Percentiles rank a stretch among this genome's conserved stretches.
phyloP scores from a whole-genome alignment of 2,797 vertebrate genomes.

The Pterois miles region DNA sequence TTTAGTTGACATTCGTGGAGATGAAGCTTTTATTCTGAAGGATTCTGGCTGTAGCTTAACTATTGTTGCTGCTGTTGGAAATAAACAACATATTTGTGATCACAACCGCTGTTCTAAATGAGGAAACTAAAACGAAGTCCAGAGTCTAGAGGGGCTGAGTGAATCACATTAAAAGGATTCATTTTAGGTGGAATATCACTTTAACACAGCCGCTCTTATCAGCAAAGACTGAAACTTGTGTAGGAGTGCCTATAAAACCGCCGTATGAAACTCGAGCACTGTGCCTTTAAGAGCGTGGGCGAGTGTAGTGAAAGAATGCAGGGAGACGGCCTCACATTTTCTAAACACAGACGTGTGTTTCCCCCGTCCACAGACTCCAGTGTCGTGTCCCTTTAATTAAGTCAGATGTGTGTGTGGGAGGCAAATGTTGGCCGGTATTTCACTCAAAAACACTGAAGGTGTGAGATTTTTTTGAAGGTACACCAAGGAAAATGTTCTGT shows the following conservation, averaged over 20 bases:
- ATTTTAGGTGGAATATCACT: neutral
- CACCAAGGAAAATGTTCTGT: slow-evolving; percentile 7
- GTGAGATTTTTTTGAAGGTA: slow-evolving; percentile 25
- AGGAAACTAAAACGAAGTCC: neutral
- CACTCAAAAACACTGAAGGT: slow-evolving; percentile 39
- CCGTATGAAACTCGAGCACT: slow-evolving; percentile 36
- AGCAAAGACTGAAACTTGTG: slow-evolving; percentile 42
- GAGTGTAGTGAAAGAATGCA: slow-evolving; percentile 49
- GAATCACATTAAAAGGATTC: neutral
- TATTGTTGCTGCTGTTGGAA: neutral
- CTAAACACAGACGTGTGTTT: slow-evolving; percentile 26
- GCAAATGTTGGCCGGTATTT: slow-evolving; percentile 20
- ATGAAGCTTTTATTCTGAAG: neutral
- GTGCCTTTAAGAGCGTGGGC: slow-evolving; percentile 62
- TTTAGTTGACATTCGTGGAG: neutral
- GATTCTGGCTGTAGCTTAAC: neutral
- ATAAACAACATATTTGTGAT: neutral
- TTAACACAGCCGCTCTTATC: slow-evolving; percentile 23
- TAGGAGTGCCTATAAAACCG: slow-evolving; percentile 10
- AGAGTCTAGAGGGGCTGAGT: neutral
- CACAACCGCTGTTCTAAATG: neutral
- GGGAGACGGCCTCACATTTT: slow-evolving; percentile 21
- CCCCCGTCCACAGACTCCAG: slow-evolving; percentile 26
- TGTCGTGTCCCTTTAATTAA: slow-evolving; percentile 56
- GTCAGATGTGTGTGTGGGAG: slow-evolving; percentile 47